Evolutionary conservation across 2,888 invertebrate species (phyloP), one percentile per base, ranked within the genome.

Genomic region (Cheilosia pagana): DNA sequence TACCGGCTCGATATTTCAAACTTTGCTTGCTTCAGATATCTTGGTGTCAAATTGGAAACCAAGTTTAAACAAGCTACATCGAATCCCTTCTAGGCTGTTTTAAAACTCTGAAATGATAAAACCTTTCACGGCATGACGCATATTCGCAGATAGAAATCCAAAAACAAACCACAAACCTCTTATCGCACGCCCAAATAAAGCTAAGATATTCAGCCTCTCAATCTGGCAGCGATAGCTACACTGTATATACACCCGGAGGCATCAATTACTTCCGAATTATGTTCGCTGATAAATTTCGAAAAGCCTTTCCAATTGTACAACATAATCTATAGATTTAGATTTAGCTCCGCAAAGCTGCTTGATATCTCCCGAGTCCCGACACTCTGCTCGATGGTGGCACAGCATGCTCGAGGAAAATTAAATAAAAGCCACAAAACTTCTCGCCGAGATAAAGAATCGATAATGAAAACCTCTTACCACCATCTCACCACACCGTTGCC

Each of bases 341-440:
- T 75, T 45, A 78, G 78, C 39, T 63, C 8, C 16, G 10, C 41
- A 67, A 74, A 78, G 52, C 57, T 45, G 59, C 35, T 45, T 53
- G 52, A 71, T 60, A 65, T 53, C 65, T 43, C n/a, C 63, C 43
- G 16, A 50, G 60, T 43, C n/a, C 63, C 43, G 16, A 50, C 28
- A 19, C 7, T 10, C 31, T 7, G 19, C 21, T 21, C 50, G 4
- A 45, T 23, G 53, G 48, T 35, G 53, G 48, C 10, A 39, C 23
- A 31, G 25, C 62, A 70, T 71, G 75, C 60, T 81, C 53, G 43
- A 39, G 50, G 65, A 81, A 85, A 85, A 85, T 81, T 81, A 85
- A 85, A 85, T 85, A 85, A 81, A 85, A 81, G 65, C 85, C 81
- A 71, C 70, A 85, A 71, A 85, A 81, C 75, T 75, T 76, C 60